Evolutionary conservation across 1,140 invertebrate species (phyloP), one percentile per base, ranked within the genome.

Genomic region (Drosophila lini): DNA sequence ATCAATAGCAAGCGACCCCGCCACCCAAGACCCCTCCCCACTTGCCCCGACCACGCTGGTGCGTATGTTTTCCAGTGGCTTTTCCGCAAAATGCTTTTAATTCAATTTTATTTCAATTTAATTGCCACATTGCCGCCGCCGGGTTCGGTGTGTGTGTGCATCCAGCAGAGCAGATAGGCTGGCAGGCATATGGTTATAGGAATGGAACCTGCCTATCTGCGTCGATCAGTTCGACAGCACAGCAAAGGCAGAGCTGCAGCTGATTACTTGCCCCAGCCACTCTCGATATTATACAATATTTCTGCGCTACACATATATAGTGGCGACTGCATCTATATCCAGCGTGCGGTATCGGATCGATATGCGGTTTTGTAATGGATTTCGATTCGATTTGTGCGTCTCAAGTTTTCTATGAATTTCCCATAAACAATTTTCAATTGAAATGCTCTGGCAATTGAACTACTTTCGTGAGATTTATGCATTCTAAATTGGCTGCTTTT

Each of bases 41-140:
- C 13, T 22, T 15, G n/a, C 28, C 13, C 38, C 32, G 13, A 5
- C 25, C 38, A 44, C 16, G 15, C 11, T 47, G 22, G 65, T 47
- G 57, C 65, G 41, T 61, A 59, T 58, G 74, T 73, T 71, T 80
- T 88, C 71, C 80, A 86, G 71, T 83, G 83, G 83, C 73, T 86
- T 85, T 86, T 88, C 84, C 83, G 83, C 83, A 83, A 86, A 86
- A 86, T 86, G 83, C 83, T 86, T 86, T 86, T 86, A 86, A 86
- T 86, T 86, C 83, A 86, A 86, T 86, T 86, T 86, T 86, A 86
- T 86, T 88, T 83, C 83, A 80, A 86, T 86, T 89, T 86, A 86
- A 86, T 86, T 86, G 83, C 83, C 83, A 86, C 83, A 88, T 86
- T 86, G 83, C 83, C 76, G 28, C 38, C 13, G 47, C 13, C 34